Evolutionary conservation across 2,113 vertebrate genomes (phyloP).

Genomic region (Athene noctua): DNA sequence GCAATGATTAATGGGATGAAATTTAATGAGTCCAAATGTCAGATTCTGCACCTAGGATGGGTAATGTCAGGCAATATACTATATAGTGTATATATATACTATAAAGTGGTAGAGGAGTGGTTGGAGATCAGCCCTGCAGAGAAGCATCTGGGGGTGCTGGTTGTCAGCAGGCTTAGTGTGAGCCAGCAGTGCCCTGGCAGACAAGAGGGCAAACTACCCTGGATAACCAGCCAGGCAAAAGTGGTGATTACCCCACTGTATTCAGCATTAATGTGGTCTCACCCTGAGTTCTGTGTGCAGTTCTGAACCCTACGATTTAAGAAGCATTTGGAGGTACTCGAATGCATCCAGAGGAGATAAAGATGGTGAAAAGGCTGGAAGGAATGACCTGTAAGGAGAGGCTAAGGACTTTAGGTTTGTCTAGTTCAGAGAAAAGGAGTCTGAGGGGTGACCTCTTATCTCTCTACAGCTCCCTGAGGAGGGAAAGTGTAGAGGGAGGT

Average conservation of each 20-base stretch:
- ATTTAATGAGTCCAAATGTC: background rate
- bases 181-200: background rate
- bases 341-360: background rate
- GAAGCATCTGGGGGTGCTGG: background rate
- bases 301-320: background rate
- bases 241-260: background rate
- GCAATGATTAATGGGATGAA: background rate
- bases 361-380: background rate
- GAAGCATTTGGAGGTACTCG: background rate
- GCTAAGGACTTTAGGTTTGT: background rate
- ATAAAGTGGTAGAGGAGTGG: background rate
- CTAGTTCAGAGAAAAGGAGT: background rate
- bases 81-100: no score
- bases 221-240: background rate
- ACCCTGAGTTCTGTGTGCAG: background rate
- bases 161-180: background rate
- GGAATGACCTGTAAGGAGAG: background rate
- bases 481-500: background rate
- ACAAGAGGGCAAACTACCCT: no score
- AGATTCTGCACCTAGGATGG: background rate
- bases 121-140: background rate
- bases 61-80: background rate
- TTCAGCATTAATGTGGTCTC: background rate
- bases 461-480: background rate
- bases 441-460: background rate